Conservation (phyloP, 2,113 vertebrate genomes). For the Danio rerio region GRCz12tu NC_133196.1:1101001-1101500, state of each 20-base stretch:
- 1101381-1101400: constrained; percentile 32
- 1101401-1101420: not conserved
- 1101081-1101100: not conserved
- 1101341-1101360: not conserved
- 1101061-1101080: constrained; percentile 4
- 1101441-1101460: not conserved
- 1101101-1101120: not conserved
- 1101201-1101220: no score
- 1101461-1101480: not conserved
- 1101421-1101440: not conserved
- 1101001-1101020: not conserved
- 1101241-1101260: no score
- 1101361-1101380: not conserved
- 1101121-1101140: not conserved
- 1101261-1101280: no score
- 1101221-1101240: no score
- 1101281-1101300: not conserved
- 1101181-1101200: no score
- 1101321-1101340: not conserved
- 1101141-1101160: no score
- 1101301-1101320: not conserved
- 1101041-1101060: not conserved
- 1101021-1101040: not conserved
- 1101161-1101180: no score
- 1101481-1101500: no score